Evolutionary conservation across 2,888 invertebrate species (phyloP).

Genomic region (Julus scanicus): DNA sequence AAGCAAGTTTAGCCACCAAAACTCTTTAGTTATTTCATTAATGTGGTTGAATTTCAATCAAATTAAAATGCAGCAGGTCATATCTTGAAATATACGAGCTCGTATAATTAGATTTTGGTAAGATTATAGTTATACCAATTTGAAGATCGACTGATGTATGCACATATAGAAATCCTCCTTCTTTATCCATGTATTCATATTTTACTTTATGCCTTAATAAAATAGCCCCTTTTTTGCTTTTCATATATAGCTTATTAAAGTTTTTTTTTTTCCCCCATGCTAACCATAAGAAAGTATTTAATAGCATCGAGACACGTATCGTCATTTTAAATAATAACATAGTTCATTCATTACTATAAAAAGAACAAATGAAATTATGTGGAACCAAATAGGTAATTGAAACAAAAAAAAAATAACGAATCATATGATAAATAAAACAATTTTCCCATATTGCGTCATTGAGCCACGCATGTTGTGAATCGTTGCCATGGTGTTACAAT

Average conservation of each 20-base stretch:
- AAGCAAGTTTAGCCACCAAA: not conserved
- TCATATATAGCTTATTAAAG: not conserved
- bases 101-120: not conserved
- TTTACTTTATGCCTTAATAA: not conserved
- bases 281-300: no score
- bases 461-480: no score
- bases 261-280: not conserved
- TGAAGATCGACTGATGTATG: not conserved
- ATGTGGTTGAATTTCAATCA: not conserved
- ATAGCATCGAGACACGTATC: no score
- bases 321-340: no score
- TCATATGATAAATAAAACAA: not conserved
- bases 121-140: not conserved
- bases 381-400: not conserved
- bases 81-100: not conserved
- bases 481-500: no score
- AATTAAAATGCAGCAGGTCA: not conserved
- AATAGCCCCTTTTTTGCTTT: not conserved
- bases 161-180: not conserved
- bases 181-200: not conserved
- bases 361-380: not conserved
- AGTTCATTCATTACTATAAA: not conserved
- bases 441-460: not conserved
- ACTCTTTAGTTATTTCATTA: not conserved
- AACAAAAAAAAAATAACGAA: not conserved